These are phyloP conservation scores for Atractosteus spatula DNA, from an alignment of 2,113 vertebrate genomes.

Conservation along the genomic window DNA sequence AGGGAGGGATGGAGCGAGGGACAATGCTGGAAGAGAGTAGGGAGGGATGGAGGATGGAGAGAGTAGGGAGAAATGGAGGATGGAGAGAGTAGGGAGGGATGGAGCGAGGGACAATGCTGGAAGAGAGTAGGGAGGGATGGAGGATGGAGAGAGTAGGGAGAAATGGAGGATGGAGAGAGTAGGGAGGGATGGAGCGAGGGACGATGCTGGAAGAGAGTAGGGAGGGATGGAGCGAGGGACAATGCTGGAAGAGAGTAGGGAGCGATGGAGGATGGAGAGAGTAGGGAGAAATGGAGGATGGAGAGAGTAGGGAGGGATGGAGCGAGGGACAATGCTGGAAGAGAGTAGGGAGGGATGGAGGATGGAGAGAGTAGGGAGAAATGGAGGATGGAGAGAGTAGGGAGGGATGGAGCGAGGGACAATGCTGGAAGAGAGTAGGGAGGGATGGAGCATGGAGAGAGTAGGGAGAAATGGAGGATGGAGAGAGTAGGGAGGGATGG, in stretches of 20 bases:
- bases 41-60: slow-evolving; percentile 28
- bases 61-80: too few species aligned
- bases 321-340: slow-evolving; percentile 42
- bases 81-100: slow-evolving; percentile 17
- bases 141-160: slow-evolving; percentile 42
- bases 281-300: too few species aligned
- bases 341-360: slow-evolving; percentile 25
- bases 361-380: too few species aligned
- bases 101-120: slow-evolving; percentile 38
- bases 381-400: slow-evolving; percentile 22
- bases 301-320: slow-evolving; percentile 22
- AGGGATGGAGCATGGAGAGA: slow-evolving; percentile 45
- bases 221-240: slow-evolving; percentile 28
- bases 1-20: slow-evolving; percentile 38
- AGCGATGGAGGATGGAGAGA: slow-evolving; percentile 41
- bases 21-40: slow-evolving; percentile 34
- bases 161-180: too few species aligned
- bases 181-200: slow-evolving; percentile 38
- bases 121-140: too few species aligned
- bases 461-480: too few species aligned
- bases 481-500: slow-evolving; percentile 22
- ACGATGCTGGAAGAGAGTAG: slow-evolving; percentile 34
- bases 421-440: too few species aligned
- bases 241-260: too few species aligned
- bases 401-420: slow-evolving; percentile 26